Percentiles rank a stretch among this genome's conserved stretches.
These are phyloP conservation scores for Physocephala rufipes DNA, from an alignment of 2,888 invertebrate genomes.

Conservation along the genomic window DNA sequence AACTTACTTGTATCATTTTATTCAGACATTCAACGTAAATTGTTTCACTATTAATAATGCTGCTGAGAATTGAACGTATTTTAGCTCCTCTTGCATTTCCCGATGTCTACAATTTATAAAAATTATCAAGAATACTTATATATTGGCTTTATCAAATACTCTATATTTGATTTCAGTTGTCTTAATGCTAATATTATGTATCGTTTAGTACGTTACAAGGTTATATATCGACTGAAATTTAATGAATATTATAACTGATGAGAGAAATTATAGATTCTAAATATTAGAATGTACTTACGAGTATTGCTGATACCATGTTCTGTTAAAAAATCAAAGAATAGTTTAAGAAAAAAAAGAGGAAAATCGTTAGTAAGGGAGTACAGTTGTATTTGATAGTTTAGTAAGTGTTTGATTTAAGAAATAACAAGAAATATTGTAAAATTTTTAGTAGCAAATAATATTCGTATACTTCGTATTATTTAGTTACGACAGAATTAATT, in stretches of 20 bases:
- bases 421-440: too few species aligned
- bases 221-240: neutral
- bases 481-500: too few species aligned
- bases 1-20: constrained; percentile 83
- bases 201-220: neutral
- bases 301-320: constrained; percentile 66
- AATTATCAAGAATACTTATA: neutral
- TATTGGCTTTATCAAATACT: neutral
- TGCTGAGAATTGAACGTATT: constrained; percentile 87
- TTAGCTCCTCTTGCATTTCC: constrained; percentile 82
- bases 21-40: constrained; percentile 90
- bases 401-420: neutral
- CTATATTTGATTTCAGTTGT: too few species aligned
- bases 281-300: constrained; percentile 56
- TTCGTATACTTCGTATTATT: too few species aligned
- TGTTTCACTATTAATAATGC: constrained; percentile 91
- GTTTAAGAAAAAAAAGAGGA: constrained; percentile 14
- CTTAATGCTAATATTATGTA: neutral
- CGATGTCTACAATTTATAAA: constrained; percentile 53
- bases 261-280: neutral
- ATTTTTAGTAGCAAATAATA: too few species aligned
- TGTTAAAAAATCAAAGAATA: constrained; percentile 48
- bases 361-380: constrained; percentile 26
- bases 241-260: neutral
- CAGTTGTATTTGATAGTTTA: neutral